Evolutionary conservation across 2,113 vertebrate species (phyloP), one percentile per base, ranked within the genome.

Genomic region (Crypturellus undulatus): DNA sequence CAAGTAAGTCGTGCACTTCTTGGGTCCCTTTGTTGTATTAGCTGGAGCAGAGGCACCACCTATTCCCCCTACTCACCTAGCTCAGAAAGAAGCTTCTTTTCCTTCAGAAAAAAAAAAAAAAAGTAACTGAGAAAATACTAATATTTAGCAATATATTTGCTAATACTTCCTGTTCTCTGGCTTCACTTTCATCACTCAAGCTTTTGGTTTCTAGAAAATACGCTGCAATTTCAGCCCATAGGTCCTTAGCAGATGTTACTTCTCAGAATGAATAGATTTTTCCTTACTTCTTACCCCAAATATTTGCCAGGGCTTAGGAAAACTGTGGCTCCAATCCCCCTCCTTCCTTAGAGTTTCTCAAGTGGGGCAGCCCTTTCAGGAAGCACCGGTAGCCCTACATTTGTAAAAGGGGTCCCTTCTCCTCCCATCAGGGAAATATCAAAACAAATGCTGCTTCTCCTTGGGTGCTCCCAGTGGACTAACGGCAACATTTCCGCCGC

Each of bases 181-280:
- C 63, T 91, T 68, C n/a, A 32, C 14, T 76, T 34, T 91, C 63
- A 59, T 92, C 24, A 76, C 28, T 77, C 70, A 76, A 89, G 62
- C 24, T 43, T 94, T 84, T 89, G 75, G 89, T 95, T 95, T 96
- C 89, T 89, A 89, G 84, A 78, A 91, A 93, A 92, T 67, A 91
- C 45, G 62, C 9, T 78, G 54, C 79, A 77, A 36, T 72, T 82
- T 84, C 78, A 26, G 81, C 26, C 51, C 62, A 5, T 78, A 68
- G 36, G 60, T 88, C 60, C 45, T 94, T 45, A 84, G 67, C 94
- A 96, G 89, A 63, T 87, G 81, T 82, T 91, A 79, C 81, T 83
- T 76, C 51, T 82, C 36, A 69, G 63, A 77, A 81, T 34, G 82
- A 79, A 71, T 43, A 81, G n/a, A 30, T 79, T 91, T 43, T 43